These are phyloP conservation scores for Pseudorasbora parva DNA, from an alignment of 2,113 vertebrate genomes.

Conservation along the genomic window DNA sequence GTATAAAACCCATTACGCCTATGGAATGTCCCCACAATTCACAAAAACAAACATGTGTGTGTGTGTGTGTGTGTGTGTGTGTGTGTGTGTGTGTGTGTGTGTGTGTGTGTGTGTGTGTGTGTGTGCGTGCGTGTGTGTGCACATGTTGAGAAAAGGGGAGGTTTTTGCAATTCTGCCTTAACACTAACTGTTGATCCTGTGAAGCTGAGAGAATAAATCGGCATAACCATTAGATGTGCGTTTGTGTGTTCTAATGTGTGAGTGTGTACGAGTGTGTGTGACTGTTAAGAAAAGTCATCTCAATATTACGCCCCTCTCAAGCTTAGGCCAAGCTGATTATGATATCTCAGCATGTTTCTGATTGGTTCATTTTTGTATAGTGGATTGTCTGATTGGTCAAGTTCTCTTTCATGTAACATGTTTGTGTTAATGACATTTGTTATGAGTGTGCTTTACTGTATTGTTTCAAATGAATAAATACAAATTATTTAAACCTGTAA, in stretches of 20 bases:
- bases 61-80: too few relatives aligned
- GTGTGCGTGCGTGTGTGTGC: background rate
- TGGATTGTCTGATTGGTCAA: slow-evolving; percentile 38
- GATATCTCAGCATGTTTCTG: slow-evolving; percentile 25
- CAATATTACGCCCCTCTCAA: slow-evolving; percentile 5
- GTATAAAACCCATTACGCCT: too few relatives aligned
- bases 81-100: too few relatives aligned
- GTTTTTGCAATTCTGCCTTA: slow-evolving; percentile 42
- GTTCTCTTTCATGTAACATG: slow-evolving; percentile 39
- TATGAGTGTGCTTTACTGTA: slow-evolving; percentile 42
- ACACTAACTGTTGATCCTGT: slow-evolving; percentile 48
- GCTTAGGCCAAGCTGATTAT: slow-evolving; percentile 15
- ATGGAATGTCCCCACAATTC: too few relatives aligned
- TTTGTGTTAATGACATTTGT: slow-evolving; percentile 42
- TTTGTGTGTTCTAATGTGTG: background rate
- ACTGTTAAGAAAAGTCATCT: background rate
- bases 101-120: too few relatives aligned
- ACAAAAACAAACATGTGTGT: too few relatives aligned
- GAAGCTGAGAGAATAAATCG: slow-evolving; percentile 25
- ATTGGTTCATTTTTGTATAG: slow-evolving; percentile 37
- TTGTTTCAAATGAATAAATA: slow-evolving; percentile 52
- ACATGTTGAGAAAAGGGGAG: background rate
- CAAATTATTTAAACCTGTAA: slow-evolving; percentile 43
- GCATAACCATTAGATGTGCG: background rate
- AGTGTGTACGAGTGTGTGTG: background rate